Percentiles rank a stretch among this genome's conserved stretches.
These are phyloP conservation scores for Grantiella picta DNA, from an alignment of 2,113 vertebrate species.

Conservation along the genomic window DNA sequence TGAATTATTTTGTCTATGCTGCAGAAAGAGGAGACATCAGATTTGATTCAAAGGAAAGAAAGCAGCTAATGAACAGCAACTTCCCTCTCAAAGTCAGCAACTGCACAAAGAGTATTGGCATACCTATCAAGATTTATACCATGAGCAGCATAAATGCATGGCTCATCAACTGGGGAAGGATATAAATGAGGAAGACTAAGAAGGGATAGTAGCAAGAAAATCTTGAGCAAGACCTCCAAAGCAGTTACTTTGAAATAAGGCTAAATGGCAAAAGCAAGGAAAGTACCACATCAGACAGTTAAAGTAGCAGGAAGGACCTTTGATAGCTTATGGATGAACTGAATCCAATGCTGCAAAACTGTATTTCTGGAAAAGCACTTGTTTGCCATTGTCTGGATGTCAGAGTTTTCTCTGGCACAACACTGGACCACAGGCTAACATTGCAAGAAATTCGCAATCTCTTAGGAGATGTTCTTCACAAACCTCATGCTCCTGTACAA, in stretches of 20 bases:
- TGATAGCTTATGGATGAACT: background rate
- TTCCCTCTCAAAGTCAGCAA: background rate
- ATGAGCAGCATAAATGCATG: background rate
- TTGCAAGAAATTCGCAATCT: background rate
- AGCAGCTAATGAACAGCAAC: conserved; percentile 1
- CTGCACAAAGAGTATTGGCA: background rate
- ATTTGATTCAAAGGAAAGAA: conserved; percentile 11
- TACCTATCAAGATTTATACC: background rate
- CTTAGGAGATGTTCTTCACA: background rate
- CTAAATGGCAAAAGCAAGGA: background rate
- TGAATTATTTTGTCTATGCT: background rate
- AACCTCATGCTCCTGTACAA: background rate
- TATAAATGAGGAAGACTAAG: background rate
- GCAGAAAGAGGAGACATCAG: background rate
- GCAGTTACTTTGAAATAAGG: background rate
- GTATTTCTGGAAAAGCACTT: background rate
- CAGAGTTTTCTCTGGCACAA: background rate
- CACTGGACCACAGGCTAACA: background rate
- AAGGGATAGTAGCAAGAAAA: background rate
- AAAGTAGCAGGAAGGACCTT: background rate
- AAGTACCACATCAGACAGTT: background rate
- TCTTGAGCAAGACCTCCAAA: background rate
- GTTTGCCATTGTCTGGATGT: background rate
- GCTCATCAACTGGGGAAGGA: background rate
- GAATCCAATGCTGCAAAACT: background rate